These are phyloP conservation scores for Heteropelma amictum DNA, from an alignment of 2,888 invertebrate genomes.

Conservation along the genomic window DNA sequence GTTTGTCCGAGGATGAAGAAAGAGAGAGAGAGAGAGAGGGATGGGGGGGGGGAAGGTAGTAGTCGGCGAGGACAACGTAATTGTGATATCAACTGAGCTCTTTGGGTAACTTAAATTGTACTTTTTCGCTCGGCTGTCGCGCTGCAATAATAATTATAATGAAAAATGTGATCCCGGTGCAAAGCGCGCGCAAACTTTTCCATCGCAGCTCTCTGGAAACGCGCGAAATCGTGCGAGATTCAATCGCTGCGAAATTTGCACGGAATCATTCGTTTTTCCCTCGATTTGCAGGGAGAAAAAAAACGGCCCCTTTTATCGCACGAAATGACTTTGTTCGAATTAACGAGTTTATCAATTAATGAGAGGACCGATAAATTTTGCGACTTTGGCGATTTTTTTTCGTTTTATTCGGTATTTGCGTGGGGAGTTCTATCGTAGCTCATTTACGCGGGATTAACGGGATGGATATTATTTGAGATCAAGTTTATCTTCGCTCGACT, in stretches of 20 bases:
- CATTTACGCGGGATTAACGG: slow-evolving; percentile 42
- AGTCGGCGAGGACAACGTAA: too few species aligned
- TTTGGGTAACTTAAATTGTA: slow-evolving; percentile 52
- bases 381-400: slow-evolving; percentile 36
- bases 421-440: slow-evolving; percentile 35
- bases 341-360: too few species aligned
- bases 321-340: too few species aligned
- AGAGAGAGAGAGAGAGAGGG: not conserved
- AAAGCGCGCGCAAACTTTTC: too few species aligned
- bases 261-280: too few species aligned
- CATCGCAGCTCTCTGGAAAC: too few species aligned
- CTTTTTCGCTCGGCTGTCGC: slow-evolving; percentile 34
- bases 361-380: too few species aligned
- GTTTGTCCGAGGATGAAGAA: slow-evolving; percentile 15
- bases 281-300: too few species aligned
- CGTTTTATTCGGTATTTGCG: slow-evolving; percentile 11
- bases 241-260: too few species aligned
- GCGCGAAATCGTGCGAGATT: too few species aligned
- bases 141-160: slow-evolving; percentile 18
- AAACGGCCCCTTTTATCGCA: too few species aligned
- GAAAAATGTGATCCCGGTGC: too few species aligned
- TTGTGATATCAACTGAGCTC: slow-evolving; percentile 27
- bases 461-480: slow-evolving; percentile 47
- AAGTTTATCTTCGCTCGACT: slow-evolving; percentile 43
- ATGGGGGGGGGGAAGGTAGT: not conserved